These are phyloP conservation scores for Lamellibrachia columna DNA, from an alignment of 2,888 invertebrate genomes.

Conservation along the genomic window DNA sequence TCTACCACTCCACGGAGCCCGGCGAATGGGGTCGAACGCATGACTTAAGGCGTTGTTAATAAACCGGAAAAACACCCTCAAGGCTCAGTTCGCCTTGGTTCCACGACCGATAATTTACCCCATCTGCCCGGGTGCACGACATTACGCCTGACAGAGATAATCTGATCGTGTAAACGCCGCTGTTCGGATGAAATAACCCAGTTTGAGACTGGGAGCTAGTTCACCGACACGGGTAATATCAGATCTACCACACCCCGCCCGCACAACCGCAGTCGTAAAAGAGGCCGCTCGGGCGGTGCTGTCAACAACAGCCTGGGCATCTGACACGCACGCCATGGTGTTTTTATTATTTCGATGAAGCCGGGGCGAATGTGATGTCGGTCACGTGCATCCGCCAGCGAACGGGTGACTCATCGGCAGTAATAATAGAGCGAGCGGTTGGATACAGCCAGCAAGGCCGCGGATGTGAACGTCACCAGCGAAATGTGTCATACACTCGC, in stretches of 20 bases:
- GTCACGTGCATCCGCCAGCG: not conserved
- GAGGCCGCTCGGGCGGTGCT: not conserved
- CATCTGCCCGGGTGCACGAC: not conserved
- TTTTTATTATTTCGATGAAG: not conserved
- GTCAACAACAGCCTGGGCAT: not conserved
- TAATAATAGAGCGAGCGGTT: not conserved
- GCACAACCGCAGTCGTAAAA: not conserved
- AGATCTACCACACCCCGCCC: no score
- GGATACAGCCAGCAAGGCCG: not conserved
- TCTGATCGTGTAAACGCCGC: not conserved
- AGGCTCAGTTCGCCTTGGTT: not conserved
- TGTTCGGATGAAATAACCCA: not conserved
- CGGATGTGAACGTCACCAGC: not conserved
- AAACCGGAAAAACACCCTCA: not conserved
- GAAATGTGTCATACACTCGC: not conserved
- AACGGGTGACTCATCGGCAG: not conserved
- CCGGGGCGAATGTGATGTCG: not conserved
- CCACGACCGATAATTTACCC: not conserved
- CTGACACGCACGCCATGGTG: not conserved
- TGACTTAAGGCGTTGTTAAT: not conserved
- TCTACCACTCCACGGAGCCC: no score
- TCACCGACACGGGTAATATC: no score
- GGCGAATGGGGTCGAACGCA: not conserved
- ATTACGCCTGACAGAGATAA: not conserved
- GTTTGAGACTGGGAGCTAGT: no score